Base-by-base conservation (phyloP, 1,140 invertebrate species). In the Drosophila elegans region DNA sequence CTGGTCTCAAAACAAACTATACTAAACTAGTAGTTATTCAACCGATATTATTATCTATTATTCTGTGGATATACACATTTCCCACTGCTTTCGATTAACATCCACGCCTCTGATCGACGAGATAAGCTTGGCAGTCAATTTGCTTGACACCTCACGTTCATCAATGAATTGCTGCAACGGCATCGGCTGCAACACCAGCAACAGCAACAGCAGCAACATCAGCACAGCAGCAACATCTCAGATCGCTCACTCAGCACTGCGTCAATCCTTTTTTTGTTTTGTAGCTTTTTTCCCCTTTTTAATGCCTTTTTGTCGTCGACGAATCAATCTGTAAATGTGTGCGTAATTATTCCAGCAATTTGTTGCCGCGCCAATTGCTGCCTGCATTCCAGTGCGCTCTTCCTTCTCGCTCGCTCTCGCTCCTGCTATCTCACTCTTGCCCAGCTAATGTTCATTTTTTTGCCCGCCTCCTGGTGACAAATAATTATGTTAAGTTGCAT, bases 331-430 rank as follows among this genome's bases (percentile, higher is more conserved):
- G 90, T 81, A 81, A 90, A 78, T 86, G 82, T 83, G 71, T 81
- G 79, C 82, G 82, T 91, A 91, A 91, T 91, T 91, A 91, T 91
- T 91, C 78, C 81, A 91, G 80, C 85, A 91, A 91, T 91, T 91
- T 91, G 90, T 91, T 83, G 89, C 72, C 74, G 73, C 57, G 90
- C 89, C 89, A 91, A 91, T 91, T 90, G 90, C 82, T 62, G 74
- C 54, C 69, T 69, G 85, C 79, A 91, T 91, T 91, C 84, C 80
- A 59, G 34, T 38, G 46, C 49, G 16, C 36, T 25, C 60, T 13
- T 7, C 39, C n/a, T 38, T 41, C 10, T 52, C 32, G 13, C 42
- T 41, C 45, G 4, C 45, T 3, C 45, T 3, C 46, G 2, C 12
- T 49, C 12, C 32, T n/a, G 16, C 42, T n/a, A 25, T 41, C 9